Evolutionary conservation across 2,113 vertebrate species (phyloP).

Genomic region (Cochlearius cochlearius): DNA sequence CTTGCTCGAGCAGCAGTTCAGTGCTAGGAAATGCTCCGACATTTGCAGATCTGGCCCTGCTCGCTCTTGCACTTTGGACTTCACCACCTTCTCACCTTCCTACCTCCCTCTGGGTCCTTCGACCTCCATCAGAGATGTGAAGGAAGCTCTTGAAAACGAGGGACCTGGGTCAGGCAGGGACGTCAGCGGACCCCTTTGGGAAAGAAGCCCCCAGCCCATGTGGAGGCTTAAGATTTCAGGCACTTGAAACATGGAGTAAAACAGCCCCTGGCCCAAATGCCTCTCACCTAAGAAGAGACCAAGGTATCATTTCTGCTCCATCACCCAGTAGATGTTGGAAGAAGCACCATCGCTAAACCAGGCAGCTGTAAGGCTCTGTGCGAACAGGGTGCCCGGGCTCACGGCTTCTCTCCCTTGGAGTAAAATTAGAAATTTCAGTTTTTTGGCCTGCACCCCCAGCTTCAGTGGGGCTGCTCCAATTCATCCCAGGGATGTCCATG

Average conservation of each 20-base stretch:
- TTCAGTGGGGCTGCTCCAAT: background rate
- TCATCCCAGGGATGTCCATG: background rate
- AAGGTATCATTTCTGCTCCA: background rate
- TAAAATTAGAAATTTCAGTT: background rate
- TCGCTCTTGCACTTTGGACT: background rate
- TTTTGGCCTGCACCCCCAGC: background rate
- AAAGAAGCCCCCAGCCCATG: background rate
- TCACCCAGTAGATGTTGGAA: background rate
- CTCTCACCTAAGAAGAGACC: background rate
- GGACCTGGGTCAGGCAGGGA: background rate
- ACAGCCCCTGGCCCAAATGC: background rate
- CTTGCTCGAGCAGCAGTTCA: background rate
- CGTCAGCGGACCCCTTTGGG: background rate
- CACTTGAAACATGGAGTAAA: background rate
- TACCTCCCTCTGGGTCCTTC: background rate
- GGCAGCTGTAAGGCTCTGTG: background rate
- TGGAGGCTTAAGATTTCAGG: background rate
- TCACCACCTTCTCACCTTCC: background rate
- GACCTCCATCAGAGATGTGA: background rate
- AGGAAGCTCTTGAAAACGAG: background rate
- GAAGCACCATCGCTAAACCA: background rate
- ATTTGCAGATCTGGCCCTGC: background rate
- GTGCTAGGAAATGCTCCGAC: background rate
- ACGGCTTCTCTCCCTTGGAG: background rate
- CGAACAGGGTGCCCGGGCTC: fast-evolving